Conservation (phyloP, 2,797 vertebrate genomes). For the Furcifer pardalis region DNA sequence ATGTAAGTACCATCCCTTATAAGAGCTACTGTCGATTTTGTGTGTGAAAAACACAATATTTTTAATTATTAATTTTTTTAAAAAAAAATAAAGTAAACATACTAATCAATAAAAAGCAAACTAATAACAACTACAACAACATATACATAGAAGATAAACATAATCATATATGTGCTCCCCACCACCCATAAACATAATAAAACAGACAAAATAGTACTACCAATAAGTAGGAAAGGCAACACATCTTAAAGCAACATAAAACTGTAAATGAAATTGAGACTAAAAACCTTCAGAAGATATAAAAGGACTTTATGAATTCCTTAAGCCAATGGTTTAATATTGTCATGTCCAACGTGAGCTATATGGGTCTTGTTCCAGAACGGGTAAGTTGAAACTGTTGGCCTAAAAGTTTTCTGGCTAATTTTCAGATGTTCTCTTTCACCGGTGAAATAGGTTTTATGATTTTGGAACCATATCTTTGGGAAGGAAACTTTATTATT, state of each 20-base stretch:
- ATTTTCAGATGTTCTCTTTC: background rate
- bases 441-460: no score
- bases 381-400: background rate
- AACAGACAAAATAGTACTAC: background rate
- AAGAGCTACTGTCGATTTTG: background rate
- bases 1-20: background rate
- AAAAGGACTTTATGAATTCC: background rate
- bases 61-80: no score
- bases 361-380: background rate
- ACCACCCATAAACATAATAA: background rate
- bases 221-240: no score
- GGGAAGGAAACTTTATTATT: background rate
- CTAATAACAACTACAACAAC: no score
- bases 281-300: background rate
- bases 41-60: no score
- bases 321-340: background rate
- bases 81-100: no score
- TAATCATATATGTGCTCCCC: no score
- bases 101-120: no score
- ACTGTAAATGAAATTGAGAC: background rate
- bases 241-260: background rate
- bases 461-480: fast-evolving
- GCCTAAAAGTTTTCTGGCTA: background rate
- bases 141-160: no score
- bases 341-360: no score